phyloP scores from a whole-genome alignment of 2,797 vertebrate genomes.

The Lepus oiostolus region DNA sequence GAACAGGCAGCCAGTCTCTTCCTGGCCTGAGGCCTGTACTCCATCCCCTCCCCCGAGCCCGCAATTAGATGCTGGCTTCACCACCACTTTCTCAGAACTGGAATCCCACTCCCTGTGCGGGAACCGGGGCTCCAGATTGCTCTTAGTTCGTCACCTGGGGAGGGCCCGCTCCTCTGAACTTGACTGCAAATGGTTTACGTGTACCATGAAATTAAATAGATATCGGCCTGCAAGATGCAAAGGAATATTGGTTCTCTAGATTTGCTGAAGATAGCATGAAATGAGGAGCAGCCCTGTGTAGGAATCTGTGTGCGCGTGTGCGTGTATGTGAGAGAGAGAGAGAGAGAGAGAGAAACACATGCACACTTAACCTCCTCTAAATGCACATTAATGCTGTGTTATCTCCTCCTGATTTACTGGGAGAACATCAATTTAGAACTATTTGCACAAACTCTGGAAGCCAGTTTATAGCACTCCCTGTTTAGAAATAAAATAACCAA shows the following conservation, averaged over 20 bases:
- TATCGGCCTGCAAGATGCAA: conserved; percentile 58
- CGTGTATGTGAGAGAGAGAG: background rate
- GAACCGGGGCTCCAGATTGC: background rate
- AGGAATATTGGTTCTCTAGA: conserved; percentile 42
- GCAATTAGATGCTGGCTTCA: background rate
- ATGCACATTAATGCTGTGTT: conserved; percentile 78
- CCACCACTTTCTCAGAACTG: background rate
- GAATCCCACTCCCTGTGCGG: background rate
- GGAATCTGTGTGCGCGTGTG: background rate
- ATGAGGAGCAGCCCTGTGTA: conserved; percentile 35
- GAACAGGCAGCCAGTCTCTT: rapidly evolving
- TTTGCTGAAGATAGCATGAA: conserved; percentile 60
- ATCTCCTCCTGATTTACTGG: conserved; percentile 84
- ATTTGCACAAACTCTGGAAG: conserved; percentile 87
- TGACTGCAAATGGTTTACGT: conserved; percentile 41
- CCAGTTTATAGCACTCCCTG: conserved; percentile 82
- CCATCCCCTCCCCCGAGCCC: background rate
- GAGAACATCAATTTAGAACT: conserved; percentile 84
- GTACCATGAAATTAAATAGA: conserved; percentile 57
- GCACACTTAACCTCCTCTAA: conserved; percentile 78
- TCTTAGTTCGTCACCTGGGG: background rate
- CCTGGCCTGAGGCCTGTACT: background rate
- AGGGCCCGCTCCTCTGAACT: conserved; percentile 20
- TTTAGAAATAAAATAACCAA: conserved; percentile 86
- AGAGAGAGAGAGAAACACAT: conserved; percentile 10